phyloP scores from a whole-genome alignment of 2,888 invertebrate genomes.

The Zelleria hepariella region DNA sequence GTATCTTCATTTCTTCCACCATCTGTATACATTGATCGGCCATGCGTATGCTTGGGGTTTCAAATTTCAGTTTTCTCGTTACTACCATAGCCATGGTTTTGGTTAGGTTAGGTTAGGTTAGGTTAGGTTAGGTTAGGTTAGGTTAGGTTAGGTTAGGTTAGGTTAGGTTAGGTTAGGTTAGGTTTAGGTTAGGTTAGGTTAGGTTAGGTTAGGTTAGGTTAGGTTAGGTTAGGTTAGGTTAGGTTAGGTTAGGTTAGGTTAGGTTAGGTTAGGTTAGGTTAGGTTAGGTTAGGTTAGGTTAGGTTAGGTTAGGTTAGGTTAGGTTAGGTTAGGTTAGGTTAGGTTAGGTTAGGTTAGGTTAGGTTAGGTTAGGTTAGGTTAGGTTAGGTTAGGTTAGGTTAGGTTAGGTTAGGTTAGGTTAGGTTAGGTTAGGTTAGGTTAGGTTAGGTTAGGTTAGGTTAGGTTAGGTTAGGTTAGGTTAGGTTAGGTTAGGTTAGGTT shows the following conservation, averaged over 20 bases:
- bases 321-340: constrained; percentile 11
- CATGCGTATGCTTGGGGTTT: too few relatives aligned
- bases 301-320: too few relatives aligned
- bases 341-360: constrained; percentile 7
- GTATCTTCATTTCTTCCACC: too few relatives aligned
- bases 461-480: constrained; percentile 11
- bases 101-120: constrained; percentile 11
- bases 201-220: constrained; percentile 14
- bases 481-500: constrained; percentile 7
- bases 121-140: constrained; percentile 11
- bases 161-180: constrained; percentile 13
- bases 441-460: constrained; percentile 14
- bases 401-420: constrained; percentile 12
- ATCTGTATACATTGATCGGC: too few relatives aligned
- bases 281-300: constrained; percentile 14
- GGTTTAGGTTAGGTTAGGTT: too few relatives aligned
- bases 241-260: constrained; percentile 14
- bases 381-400: constrained; percentile 5
- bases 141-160: constrained; percentile 12
- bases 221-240: constrained; percentile 15
- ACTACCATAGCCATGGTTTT: too few relatives aligned
- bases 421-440: constrained; percentile 14
- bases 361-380: constrained; percentile 7
- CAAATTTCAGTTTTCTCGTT: too few relatives aligned
- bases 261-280: constrained; percentile 14